Base-by-base conservation (phyloP, 2,888 invertebrate genomes). In the Andricus quercusramuli region DNA sequence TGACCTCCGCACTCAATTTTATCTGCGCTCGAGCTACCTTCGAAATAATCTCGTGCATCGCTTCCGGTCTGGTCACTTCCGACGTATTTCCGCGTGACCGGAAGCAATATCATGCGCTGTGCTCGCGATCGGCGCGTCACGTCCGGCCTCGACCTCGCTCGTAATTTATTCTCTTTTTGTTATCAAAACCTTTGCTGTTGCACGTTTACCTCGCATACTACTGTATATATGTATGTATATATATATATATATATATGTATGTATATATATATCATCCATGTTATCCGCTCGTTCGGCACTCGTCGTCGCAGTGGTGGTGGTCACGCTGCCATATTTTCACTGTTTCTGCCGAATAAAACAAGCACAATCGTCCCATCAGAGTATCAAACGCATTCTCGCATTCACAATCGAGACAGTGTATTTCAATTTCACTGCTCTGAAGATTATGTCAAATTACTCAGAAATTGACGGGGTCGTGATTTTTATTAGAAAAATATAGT, bases 201-300 rank as follows among this genome's bases (percentile, higher is more conserved):
- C 74, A 74, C 74, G 74, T 74, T 74, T 74, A 74, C 74, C 74
- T 74, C 74, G 74, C 37, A 56, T 74, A 74, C 74, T 6, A n/a
- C 59, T 56, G 56, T 70, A 51, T n/a, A 70, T 70, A 51, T n/a
- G 41, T 41, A 66, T 20, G 37, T 20, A 65, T 20, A 2, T 66
- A 66, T 20, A 66, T 20, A 65, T 65, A 8, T 9, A 22, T 22
- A 51, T 51, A 51, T 51, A 20, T 20, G 8, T 68, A 68, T 66
- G 11, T 41, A n/a, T 66, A 22, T 44, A 44, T 67, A 22, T 17
- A 29, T 51, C n/a, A 74, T 74, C n/a, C 56, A 74, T 37, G 56
- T 74, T n/a, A 74, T 64, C n/a, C 79, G 67, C 56, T 78, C 80
- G 81, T 80, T 83, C 70, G 83, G 83, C 81, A 83, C 83, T 79